Conservation (phyloP, 1,140 invertebrate species). For the Heliothis subflexa region DNA sequence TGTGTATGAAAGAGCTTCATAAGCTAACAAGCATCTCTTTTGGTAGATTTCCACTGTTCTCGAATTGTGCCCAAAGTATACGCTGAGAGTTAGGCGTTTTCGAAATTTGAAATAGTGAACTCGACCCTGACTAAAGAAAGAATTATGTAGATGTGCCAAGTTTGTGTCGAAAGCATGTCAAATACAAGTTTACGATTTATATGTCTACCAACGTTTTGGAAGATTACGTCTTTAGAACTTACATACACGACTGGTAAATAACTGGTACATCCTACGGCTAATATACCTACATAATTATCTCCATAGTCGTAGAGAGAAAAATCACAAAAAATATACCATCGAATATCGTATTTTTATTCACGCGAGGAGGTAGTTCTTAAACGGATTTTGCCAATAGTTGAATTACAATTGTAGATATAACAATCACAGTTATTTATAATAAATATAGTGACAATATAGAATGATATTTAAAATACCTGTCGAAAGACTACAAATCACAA, state of each 20-base stretch:
- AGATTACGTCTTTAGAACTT: constrained; percentile 41
- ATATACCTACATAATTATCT: constrained; percentile 48
- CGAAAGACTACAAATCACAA: constrained; percentile 80
- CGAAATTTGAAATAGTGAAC: constrained; percentile 36
- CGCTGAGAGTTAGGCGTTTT: background rate
- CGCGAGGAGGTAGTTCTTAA: constrained; percentile 63
- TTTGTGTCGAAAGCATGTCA: constrained; percentile 22
- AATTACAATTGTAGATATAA: constrained; percentile 59
- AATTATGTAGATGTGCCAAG: constrained; percentile 46
- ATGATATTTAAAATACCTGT: constrained; percentile 72
- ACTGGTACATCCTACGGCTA: constrained; percentile 36
- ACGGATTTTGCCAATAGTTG: constrained; percentile 61
- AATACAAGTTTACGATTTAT: background rate
- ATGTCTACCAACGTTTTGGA: constrained; percentile 26
- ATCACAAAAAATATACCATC: constrained; percentile 56
- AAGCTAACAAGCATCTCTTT: constrained; percentile 47
- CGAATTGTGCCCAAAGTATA: background rate
- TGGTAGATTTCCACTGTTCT: constrained; percentile 2
- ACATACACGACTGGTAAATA: constrained; percentile 24
- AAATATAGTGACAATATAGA: constrained; percentile 62
- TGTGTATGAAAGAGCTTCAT: constrained; percentile 59
- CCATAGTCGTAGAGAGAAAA: constrained; percentile 47
- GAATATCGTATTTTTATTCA: constrained; percentile 52
- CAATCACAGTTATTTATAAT: constrained; percentile 67
- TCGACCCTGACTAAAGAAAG: constrained; percentile 43